phyloP scores from a whole-genome alignment of 2,113 vertebrate species.

The Bujurquina vittata region DNA sequence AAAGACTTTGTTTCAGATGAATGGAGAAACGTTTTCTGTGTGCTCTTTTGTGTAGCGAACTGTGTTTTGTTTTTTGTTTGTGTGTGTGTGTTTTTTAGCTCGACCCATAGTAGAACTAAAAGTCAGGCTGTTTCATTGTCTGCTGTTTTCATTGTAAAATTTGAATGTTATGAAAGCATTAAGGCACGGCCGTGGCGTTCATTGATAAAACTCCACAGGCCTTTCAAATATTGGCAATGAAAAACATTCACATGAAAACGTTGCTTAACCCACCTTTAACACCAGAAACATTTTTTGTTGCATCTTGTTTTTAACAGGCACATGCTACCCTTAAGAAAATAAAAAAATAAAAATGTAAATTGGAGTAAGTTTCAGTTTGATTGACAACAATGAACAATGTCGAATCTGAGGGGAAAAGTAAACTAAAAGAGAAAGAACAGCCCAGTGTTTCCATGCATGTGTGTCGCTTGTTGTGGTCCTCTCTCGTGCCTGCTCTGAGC shows the following conservation, averaged over 20 bases:
- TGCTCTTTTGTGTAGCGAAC: background rate
- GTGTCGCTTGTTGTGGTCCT: background rate
- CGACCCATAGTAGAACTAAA: background rate
- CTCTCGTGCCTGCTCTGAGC: slow-evolving; percentile 1
- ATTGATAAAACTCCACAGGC: background rate
- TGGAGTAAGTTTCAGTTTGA: background rate
- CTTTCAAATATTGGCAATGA: too few relatives aligned
- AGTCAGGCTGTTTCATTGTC: background rate
- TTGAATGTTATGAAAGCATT: background rate
- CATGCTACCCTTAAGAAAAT: too few relatives aligned
- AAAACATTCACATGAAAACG: accelerated
- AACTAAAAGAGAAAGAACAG: background rate
- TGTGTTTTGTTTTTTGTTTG: too few relatives aligned
- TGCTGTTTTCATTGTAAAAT: background rate
- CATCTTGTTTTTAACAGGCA: too few relatives aligned
- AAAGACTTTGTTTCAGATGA: background rate
- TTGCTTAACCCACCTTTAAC: background rate
- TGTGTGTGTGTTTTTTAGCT: background rate
- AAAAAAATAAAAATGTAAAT: too few relatives aligned
- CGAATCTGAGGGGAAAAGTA: background rate
- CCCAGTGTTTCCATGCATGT: background rate
- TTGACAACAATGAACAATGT: background rate
- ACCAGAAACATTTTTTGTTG: background rate
- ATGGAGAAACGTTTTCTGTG: background rate
- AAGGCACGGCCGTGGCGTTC: accelerated